Evolutionary conservation across 2,888 invertebrate species (phyloP).

Genomic region (Phasia obesa): DNA sequence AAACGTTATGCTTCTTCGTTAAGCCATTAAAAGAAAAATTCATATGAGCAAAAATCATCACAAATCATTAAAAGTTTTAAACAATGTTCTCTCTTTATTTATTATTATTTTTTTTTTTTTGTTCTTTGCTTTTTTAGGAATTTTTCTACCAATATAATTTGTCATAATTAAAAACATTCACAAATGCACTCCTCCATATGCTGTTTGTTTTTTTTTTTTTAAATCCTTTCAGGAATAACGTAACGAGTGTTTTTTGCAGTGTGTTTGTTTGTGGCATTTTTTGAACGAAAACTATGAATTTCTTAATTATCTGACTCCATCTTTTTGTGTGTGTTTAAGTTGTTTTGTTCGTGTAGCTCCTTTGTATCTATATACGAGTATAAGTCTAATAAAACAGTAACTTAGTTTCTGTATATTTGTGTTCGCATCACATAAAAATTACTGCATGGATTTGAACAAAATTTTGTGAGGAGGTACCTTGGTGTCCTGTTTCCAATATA

Average conservation of each 20-base stretch:
- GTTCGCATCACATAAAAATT: no score
- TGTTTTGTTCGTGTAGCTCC: background rate
- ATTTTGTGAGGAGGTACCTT: no score
- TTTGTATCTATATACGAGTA: constrained; percentile 18
- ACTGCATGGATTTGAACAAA: no score
- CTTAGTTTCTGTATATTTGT: no score
- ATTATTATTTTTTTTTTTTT: background rate
- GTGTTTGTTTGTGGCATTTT: constrained; percentile 23
- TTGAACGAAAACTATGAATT: constrained; percentile 41
- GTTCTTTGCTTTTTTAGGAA: no score
- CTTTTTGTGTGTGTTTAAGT: constrained; percentile 20
- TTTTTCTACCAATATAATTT: constrained; percentile 59
- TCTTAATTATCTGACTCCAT: constrained; percentile 57
- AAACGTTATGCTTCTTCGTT: no score
- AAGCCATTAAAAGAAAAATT: no score
- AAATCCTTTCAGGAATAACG: background rate
- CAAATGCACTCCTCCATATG: background rate
- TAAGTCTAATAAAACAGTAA: no score
- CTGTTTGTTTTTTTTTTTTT: no score
- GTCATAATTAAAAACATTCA: constrained; percentile 44
- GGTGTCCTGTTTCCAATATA: no score
- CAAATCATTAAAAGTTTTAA: constrained; percentile 31
- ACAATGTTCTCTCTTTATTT: background rate
- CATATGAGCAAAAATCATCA: background rate
- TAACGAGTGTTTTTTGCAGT: background rate